Percentiles rank a stretch among this genome's conserved stretches.
Evolutionary conservation across 2,888 invertebrate species (phyloP).

Genomic region (Plebejus melissa): DNA sequence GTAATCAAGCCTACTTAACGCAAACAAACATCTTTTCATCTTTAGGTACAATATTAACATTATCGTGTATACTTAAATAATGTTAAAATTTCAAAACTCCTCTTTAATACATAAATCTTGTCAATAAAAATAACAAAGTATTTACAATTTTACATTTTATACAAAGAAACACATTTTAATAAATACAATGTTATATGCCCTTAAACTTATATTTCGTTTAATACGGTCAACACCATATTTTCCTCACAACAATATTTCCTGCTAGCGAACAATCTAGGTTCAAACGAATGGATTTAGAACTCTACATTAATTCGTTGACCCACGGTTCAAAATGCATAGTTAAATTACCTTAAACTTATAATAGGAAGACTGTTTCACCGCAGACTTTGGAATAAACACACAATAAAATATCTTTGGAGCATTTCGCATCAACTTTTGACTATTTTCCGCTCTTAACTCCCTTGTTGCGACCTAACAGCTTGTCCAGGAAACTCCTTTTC

Average conservation of each 20-base stretch:
- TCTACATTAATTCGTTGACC: constrained; percentile 12
- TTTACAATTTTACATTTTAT: constrained; percentile 16
- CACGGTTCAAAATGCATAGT: constrained; percentile 21
- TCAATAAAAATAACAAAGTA: not conserved
- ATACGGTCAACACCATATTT: not conserved
- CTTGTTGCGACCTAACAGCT: constrained; percentile 68
- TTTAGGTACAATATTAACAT: not conserved
- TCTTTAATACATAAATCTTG: constrained; percentile 14
- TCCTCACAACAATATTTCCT: not conserved
- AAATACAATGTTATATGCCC: constrained; percentile 7
- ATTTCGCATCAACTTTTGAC: constrained; percentile 49
- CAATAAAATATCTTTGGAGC: constrained; percentile 60
- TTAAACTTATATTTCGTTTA: not conserved
- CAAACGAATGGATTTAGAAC: not conserved
- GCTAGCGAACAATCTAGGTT: constrained; percentile 10
- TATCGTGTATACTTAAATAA: constrained; percentile 17
- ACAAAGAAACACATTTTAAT: not conserved
- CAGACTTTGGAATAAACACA: constrained; percentile 25
- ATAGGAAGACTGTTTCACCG: constrained; percentile 21
- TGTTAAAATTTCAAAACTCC: constrained; percentile 31
- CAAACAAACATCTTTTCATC: not conserved
- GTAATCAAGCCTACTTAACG: not conserved
- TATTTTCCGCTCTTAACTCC: constrained; percentile 48
- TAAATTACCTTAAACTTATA: constrained; percentile 25
- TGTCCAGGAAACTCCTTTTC: constrained; percentile 72